Evolutionary conservation across 2,113 vertebrate species (phyloP).

Genomic region (Channa argus): DNA sequence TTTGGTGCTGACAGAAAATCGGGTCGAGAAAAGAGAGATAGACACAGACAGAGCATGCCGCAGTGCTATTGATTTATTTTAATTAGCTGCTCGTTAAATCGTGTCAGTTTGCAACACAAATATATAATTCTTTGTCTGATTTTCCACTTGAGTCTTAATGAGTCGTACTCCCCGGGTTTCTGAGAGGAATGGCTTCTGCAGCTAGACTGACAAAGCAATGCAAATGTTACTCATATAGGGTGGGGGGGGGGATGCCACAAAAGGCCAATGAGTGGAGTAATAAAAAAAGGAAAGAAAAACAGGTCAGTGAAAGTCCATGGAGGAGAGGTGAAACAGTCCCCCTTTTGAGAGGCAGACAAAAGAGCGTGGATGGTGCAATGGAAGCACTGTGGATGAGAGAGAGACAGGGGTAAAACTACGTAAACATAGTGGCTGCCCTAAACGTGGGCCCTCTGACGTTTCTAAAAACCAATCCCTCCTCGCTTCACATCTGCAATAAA

Average conservation of each 20-base stretch:
- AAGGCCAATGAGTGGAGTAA: conserved; percentile 80
- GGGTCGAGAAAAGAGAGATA: conserved; percentile 55
- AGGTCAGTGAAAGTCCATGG: conserved; percentile 82
- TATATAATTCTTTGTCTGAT: conserved; percentile 85
- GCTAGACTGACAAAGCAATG: conserved; percentile 68
- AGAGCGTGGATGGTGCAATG: conserved; percentile 50
- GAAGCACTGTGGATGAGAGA: conserved; percentile 59
- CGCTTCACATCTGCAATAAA: conserved; percentile 90
- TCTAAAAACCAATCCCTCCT: conserved; percentile 78
- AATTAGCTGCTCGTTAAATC: conserved; percentile 87
- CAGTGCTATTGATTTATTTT: conserved; percentile 88
- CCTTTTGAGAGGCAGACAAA: conserved; percentile 75
- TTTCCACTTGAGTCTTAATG: conserved; percentile 79
- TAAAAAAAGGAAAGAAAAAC: conserved; percentile 81
- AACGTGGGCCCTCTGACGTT: conserved; percentile 82
- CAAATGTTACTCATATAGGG: conserved; percentile 74
- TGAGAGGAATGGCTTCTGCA: conserved; percentile 67
- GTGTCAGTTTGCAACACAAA: conserved; percentile 85
- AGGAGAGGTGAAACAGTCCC: conserved; percentile 80
- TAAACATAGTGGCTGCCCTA: conserved; percentile 86
- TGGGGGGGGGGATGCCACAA: conserved; percentile 65
- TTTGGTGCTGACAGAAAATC: conserved; percentile 59
- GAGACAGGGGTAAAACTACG: conserved; percentile 82
- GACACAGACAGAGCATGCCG: conserved; percentile 70
- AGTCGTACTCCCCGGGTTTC: conserved; percentile 69